Base-by-base conservation (phyloP, 2,888 invertebrate species). In the Plutella xylostella region DNA sequence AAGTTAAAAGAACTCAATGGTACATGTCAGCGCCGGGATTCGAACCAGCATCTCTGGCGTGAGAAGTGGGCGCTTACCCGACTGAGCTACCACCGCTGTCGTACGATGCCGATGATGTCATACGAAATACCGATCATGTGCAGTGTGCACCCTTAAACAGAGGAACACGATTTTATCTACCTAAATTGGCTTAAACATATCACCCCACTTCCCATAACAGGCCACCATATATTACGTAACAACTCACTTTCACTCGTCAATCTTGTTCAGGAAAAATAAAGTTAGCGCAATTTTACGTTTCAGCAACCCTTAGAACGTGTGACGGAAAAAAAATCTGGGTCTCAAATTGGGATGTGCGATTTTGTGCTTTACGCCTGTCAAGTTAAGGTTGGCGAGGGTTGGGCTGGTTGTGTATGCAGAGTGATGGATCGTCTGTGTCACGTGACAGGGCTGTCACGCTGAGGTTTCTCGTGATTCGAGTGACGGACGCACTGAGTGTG, bases 251-350 rank as follows among this genome's bases (percentile, higher is more conserved):
- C 70, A 59, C 25, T 65, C 73, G 72, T 80, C 79, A 79, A 80
- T 78, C 78, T 74, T 72, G 64, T 62, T 63, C 58, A n/a, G n/a
- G 63, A 72, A 66, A 77, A 82, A 79, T 79, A 75, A 79, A 79
- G 77, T 80, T 78, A 68, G 63, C 68, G 58, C 75, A 79, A 82
- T 80, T 82, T 80, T 76, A 72, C 80, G 69, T 74, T 67, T 67
- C 76, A 60, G 52, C 70, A 68, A 67, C 64, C 68, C 68, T 61
- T 59, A 65, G 61, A 34, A 63, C 45, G 43, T 20, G 20, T 37
- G 37, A 12, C 20, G 19, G 12, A 5, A 11, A 37, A 37, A 11
- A 37, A 20, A 11, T 19, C 20, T 20, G 19, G 5, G 20, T 12
- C n/a, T n/a, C n/a, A n/a, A n/a, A n/a, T n/a, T n/a, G n/a, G 22